phyloP scores from a whole-genome alignment of 2,888 invertebrate species.

The Pecten maximus region DNA sequence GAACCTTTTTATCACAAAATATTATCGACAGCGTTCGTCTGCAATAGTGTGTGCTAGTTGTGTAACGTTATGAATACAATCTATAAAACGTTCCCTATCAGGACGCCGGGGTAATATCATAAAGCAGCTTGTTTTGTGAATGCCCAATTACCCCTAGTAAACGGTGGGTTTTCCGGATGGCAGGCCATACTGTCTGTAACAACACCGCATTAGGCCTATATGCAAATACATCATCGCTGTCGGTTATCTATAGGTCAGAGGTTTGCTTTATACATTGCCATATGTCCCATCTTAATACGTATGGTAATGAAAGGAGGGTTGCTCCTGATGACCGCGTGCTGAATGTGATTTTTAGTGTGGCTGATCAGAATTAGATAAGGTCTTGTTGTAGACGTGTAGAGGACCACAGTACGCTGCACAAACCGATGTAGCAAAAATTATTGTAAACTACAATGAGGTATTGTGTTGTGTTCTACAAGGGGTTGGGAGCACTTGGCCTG shows the following conservation, averaged over 20 bases:
- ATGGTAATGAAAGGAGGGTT: neutral
- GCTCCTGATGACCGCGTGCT: neutral
- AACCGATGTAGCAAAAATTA: neutral
- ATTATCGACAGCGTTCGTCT: neutral
- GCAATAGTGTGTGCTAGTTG: neutral
- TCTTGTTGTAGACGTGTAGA: neutral
- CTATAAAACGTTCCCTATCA: neutral
- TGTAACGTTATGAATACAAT: neutral
- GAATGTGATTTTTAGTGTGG: neutral
- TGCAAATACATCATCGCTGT: constrained; percentile 19
- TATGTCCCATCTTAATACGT: neutral
- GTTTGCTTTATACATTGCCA: neutral
- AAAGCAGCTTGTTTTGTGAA: neutral
- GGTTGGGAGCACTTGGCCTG: neutral
- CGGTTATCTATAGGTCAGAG: constrained; percentile 7
- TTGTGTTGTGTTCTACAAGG: neutral
- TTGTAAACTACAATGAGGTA: neutral
- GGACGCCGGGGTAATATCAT: neutral
- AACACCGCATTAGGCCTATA: constrained; percentile 16
- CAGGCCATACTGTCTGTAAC: neutral
- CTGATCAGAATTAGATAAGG: constrained; percentile 23
- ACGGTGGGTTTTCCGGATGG: constrained; percentile 2
- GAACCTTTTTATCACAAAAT: neutral
- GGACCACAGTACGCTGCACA: neutral
- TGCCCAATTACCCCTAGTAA: constrained; percentile 23